phyloP scores from a whole-genome alignment of 2,888 invertebrate genomes.

The Lasioglossum figueresi region DNA sequence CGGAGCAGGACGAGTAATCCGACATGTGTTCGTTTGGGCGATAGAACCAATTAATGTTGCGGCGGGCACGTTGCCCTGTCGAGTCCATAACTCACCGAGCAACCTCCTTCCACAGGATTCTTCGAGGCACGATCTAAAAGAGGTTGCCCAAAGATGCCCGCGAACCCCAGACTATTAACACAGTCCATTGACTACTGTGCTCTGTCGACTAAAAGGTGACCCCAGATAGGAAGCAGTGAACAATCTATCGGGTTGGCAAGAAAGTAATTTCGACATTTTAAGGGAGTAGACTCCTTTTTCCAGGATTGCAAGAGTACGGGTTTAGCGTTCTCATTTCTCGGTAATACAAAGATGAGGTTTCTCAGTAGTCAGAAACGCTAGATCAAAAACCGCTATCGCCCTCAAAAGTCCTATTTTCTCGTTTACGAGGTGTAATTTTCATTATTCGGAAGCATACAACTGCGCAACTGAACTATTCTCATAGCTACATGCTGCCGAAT shows the following conservation, averaged over 20 bases:
- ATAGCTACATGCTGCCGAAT: no score
- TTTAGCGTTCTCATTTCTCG: no score
- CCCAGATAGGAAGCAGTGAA: neutral
- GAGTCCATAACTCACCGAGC: conserved; percentile 73
- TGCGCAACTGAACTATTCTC: no score
- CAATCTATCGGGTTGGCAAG: no score
- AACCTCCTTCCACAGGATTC: conserved; percentile 58
- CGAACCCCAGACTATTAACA: conserved; percentile 12
- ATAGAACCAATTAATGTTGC: conserved; percentile 81
- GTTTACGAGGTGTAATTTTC: no score
- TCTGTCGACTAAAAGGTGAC: neutral
- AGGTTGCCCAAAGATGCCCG: conserved; percentile 33
- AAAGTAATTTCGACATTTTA: neutral
- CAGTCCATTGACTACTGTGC: conserved; percentile 7
- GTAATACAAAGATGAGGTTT: no score
- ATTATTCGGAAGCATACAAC: no score
- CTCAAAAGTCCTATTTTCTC: no score
- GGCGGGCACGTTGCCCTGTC: conserved; percentile 70
- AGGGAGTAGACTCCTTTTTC: no score
- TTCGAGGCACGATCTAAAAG: conserved; percentile 46
- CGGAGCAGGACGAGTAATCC: conserved; percentile 73
- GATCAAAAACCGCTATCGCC: no score
- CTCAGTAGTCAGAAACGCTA: no score
- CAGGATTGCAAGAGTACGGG: no score
- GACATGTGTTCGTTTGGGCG: conserved; percentile 80